Evolutionary conservation across 2,113 vertebrate genomes (phyloP), one percentile per base, ranked within the genome.

Genomic region (Rhinoderma darwinii): DNA sequence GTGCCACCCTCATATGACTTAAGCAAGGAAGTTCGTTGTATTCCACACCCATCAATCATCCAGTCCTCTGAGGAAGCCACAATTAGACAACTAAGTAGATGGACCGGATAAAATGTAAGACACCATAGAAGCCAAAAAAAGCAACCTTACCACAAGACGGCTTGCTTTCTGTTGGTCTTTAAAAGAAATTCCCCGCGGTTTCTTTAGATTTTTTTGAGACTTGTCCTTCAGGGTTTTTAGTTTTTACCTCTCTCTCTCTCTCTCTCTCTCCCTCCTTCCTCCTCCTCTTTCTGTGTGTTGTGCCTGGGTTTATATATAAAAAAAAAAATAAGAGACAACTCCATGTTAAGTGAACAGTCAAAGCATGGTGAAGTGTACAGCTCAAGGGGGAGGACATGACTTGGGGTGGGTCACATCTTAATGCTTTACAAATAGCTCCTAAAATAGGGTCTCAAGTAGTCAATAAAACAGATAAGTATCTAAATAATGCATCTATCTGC

Each of bases 391-490:
- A 94, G 96, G 96, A 95, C 93, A 90, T 90, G 92, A 94, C 94
- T 95, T 95, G 95, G 96, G 96, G 96, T 97, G 96, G 97, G 97
- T 97, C 97, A 96, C 95, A 96, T 96, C 96, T 96, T 96, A 95
- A 94, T 93, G 96, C 96, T 95, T 95, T 95, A 95, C 96, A 96
- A 96, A 97, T 96, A 94, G 91, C 95, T 94, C 94, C 93, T 89
- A 94, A 95, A 95, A 85, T 68, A 74, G 88, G 87, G 79, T 70
- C 70, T 85, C 73, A 76, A 89, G 82, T 25, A 88, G 9, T 12
- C 30, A 11, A 5, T n/a, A 17, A 56, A 25, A 76, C 11, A 84
- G 75, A n/a, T 37, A 63, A 20, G 63, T 56, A 43, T 74, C n/a
- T 27, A 47, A 32, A 44, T 84, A 4, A 70, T 76, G 0, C 11